Conservation (phyloP, 2,113 vertebrate species). For the Malurus melanocephalus region DNA sequence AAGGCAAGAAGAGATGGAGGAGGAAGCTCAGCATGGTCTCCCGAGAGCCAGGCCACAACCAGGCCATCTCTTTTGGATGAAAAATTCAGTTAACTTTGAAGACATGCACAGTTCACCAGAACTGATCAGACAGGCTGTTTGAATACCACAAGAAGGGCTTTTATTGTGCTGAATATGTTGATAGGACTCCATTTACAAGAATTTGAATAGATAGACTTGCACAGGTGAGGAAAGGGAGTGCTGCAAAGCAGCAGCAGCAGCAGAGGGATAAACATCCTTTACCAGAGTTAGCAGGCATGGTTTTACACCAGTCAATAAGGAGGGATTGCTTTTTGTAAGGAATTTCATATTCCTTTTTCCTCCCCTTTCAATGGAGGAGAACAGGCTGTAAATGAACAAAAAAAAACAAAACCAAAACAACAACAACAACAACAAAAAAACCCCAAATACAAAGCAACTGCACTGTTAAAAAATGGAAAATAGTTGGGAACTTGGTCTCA, state of each 20-base stretch:
- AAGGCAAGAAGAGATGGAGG: background rate
- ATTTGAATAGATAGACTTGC: background rate
- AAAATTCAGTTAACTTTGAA: background rate
- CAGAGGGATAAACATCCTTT: background rate
- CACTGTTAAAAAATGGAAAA: background rate
- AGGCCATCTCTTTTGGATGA: background rate
- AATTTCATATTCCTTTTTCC: background rate
- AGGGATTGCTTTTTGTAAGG: background rate
- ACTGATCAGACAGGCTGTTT: background rate
- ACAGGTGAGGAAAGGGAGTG: background rate
- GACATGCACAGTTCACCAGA: background rate
- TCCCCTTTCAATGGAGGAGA: background rate
- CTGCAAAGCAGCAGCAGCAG: background rate
- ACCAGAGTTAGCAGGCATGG: background rate
- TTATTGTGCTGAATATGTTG: background rate
- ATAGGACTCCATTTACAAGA: background rate
- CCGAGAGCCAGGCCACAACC: background rate
- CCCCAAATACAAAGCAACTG: background rate
- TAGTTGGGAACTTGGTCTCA: background rate
- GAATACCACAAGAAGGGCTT: slow-evolving; percentile 1
- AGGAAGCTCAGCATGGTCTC: background rate
- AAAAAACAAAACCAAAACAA: no score
- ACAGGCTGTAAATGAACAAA: background rate
- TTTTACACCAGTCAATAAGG: background rate
- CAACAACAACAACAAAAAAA: background rate